Conservation (phyloP, 2,113 vertebrate genomes). For the Hoplias malabaricus region DNA sequence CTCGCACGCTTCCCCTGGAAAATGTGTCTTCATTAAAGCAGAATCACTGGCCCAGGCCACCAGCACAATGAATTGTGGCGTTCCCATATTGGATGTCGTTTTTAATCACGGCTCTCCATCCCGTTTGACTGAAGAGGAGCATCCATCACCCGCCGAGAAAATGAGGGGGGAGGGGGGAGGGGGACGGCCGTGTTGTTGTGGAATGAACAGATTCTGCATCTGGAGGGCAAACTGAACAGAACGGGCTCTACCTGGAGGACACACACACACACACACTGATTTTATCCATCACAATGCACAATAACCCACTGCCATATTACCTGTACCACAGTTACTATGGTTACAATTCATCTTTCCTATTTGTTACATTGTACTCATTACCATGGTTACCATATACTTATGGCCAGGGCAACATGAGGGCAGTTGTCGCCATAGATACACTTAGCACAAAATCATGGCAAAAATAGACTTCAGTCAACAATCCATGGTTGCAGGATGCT, state of each 20-base stretch:
- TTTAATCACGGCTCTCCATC: slow-evolving; percentile 40
- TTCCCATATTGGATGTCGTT: slow-evolving; percentile 40
- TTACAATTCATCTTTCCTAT: too few species aligned
- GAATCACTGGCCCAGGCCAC: not conserved
- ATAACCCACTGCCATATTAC: too few species aligned
- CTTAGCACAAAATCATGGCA: too few species aligned
- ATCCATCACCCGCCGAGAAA: not conserved
- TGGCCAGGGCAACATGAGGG: too few species aligned
- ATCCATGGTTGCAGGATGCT: not conserved
- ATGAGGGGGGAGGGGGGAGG: too few species aligned
- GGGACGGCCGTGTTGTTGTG: not conserved
- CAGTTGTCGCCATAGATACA: not conserved
- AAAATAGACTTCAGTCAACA: too few species aligned
- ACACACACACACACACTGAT: too few species aligned
- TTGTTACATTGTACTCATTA: not conserved
- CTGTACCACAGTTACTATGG: too few species aligned
- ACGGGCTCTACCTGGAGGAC: too few species aligned
- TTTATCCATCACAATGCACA: too few species aligned
- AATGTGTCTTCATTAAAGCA: slow-evolving; percentile 44
- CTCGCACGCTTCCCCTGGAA: slow-evolving; percentile 30
- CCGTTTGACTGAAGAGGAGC: slow-evolving; percentile 24
- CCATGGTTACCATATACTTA: not conserved
- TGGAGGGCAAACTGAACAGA: not conserved
- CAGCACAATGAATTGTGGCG: slow-evolving; percentile 43
- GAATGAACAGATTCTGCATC: not conserved